phyloP scores from a whole-genome alignment of 2,797 vertebrate genomes.

The Botia kubotai region DNA sequence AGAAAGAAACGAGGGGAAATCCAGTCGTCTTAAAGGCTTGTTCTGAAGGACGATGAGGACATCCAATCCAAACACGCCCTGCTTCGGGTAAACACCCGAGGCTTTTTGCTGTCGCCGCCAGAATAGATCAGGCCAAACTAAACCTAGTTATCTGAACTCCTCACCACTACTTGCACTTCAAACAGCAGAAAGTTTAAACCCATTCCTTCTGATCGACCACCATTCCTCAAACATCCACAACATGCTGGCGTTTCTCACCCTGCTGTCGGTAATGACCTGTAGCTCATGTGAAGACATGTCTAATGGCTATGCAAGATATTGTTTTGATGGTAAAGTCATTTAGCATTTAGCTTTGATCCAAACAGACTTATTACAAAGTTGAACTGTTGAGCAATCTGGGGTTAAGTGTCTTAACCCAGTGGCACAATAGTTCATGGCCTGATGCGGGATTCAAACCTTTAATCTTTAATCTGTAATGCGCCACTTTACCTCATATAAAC shows the following conservation, averaged over 20 bases:
- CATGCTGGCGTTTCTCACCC: constrained; percentile 35
- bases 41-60: constrained; percentile 36
- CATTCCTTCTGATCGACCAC: constrained; percentile 32
- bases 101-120: constrained; percentile 43
- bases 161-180: constrained; percentile 52
- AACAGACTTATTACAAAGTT: not conserved
- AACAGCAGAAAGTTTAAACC: constrained; percentile 40
- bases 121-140: constrained; percentile 53
- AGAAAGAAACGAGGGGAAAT: constrained; percentile 35
- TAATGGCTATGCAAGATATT: constrained; percentile 16
- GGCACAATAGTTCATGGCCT: not conserved
- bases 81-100: constrained; percentile 56
- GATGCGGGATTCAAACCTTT: not conserved
- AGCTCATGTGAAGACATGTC: constrained; percentile 36
- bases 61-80: constrained; percentile 54
- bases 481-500: too few relatives aligned
- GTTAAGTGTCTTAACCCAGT: constrained; percentile 8
- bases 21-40: constrained; percentile 46
- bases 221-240: constrained; percentile 47
- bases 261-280: constrained; percentile 21
- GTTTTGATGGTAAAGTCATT: constrained; percentile 24
- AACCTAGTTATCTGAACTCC: constrained; percentile 55
- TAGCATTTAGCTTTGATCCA: constrained; percentile 33
- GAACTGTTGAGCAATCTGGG: not conserved
- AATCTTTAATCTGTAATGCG: not conserved